These are phyloP conservation scores for Euclidia mi DNA, from an alignment of 2,888 invertebrate genomes.

Conservation along the genomic window DNA sequence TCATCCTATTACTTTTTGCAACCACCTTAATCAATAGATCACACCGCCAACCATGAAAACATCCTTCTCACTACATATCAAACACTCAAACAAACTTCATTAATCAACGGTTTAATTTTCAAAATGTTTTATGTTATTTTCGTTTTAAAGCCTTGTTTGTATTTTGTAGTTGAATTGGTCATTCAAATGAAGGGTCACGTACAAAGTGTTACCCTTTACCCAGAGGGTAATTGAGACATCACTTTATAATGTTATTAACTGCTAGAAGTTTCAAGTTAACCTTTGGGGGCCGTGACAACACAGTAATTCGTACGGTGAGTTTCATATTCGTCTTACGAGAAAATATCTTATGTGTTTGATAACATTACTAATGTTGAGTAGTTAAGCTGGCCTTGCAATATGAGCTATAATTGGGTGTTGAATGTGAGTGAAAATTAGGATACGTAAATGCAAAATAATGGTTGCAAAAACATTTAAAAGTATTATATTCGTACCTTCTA, in stretches of 20 bases:
- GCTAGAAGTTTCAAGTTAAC: constrained; percentile 54
- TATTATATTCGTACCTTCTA: too few species aligned
- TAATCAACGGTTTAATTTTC: constrained; percentile 28
- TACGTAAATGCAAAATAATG: too few species aligned
- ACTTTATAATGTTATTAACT: constrained; percentile 59
- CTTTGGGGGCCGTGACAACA: constrained; percentile 47
- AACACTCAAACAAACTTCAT: constrained; percentile 14
- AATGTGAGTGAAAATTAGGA: too few species aligned
- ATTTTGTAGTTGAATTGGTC: constrained; percentile 41
- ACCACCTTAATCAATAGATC: background rate
- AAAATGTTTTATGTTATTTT: constrained; percentile 40
- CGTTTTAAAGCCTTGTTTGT: constrained; percentile 27
- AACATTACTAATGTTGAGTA: too few species aligned
- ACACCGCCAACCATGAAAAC: background rate
- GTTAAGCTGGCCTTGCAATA: too few species aligned
- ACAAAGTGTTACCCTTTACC: constrained; percentile 41
- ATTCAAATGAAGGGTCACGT: constrained; percentile 53
- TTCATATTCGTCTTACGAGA: constrained; percentile 14
- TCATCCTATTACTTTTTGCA: too few species aligned
- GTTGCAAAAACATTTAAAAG: too few species aligned
- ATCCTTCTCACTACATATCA: constrained; percentile 2
- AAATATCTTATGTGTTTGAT: too few species aligned
- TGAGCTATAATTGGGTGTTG: too few species aligned
- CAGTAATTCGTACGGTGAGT: constrained; percentile 29
- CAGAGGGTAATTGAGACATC: constrained; percentile 45